Conservation (phyloP, 2,113 vertebrate genomes). For the Epinephelus moara region DNA sequence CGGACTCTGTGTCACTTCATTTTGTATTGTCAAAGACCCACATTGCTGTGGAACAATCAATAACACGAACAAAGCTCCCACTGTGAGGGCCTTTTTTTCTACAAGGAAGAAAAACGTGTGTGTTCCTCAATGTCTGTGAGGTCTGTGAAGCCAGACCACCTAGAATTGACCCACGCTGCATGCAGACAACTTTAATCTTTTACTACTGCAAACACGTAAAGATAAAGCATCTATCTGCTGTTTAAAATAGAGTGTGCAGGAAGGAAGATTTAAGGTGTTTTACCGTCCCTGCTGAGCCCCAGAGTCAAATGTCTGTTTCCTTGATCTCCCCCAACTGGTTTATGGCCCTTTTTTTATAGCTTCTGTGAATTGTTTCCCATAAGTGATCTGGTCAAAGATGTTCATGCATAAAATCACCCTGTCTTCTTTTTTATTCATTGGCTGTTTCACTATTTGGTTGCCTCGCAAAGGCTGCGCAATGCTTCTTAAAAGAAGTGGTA, state of each 20-base stretch:
- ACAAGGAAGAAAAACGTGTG: slow-evolving; percentile 8
- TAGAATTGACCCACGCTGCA: slow-evolving; percentile 51
- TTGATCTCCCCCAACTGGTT: slow-evolving; percentile 70
- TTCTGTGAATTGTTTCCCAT: slow-evolving; percentile 71
- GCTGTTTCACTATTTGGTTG: slow-evolving; percentile 54
- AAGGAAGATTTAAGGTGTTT: slow-evolving; percentile 75
- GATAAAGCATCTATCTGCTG: slow-evolving; percentile 70
- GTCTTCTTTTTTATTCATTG: slow-evolving; percentile 63
- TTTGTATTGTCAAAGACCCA: slow-evolving; percentile 22
- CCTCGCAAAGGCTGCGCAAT: slow-evolving; percentile 38
- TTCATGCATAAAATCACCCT: slow-evolving; percentile 60
- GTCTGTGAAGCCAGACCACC: slow-evolving; percentile 68
- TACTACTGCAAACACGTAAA: slow-evolving; percentile 73
- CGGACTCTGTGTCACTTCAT: not conserved
- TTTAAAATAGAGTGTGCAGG: slow-evolving; percentile 62
- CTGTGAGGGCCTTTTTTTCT: slow-evolving; percentile 27
- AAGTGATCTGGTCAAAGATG: slow-evolving; percentile 66
- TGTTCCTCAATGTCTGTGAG: slow-evolving; percentile 49
- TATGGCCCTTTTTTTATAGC: slow-evolving; percentile 71
- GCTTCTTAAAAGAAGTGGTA: slow-evolving; percentile 32
- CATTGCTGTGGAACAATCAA: slow-evolving; percentile 29
- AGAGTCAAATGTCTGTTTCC: slow-evolving; percentile 65
- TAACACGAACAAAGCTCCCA: slow-evolving; percentile 37
- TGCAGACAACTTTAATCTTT: slow-evolving; percentile 76
- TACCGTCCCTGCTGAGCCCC: slow-evolving; percentile 46